Conservation (phyloP, 2,113 vertebrate species). For the Sander lucioperca region DNA sequence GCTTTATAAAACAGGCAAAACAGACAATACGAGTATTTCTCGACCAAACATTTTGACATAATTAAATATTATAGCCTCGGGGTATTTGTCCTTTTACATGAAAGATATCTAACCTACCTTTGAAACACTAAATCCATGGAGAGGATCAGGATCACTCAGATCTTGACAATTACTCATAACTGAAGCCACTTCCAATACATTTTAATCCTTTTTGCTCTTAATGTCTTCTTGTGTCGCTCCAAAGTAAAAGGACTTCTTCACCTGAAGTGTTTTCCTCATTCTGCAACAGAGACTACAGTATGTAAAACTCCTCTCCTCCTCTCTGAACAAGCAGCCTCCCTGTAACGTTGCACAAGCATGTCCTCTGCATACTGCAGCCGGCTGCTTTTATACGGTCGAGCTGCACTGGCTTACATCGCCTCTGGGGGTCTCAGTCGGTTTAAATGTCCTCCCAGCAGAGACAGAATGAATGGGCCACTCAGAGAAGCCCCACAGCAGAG, state of each 20-base stretch:
- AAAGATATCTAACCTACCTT: constrained; percentile 39
- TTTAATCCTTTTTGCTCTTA: constrained; percentile 25
- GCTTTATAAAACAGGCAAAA: too few species aligned
- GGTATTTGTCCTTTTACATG: background rate
- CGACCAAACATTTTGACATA: background rate
- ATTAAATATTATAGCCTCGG: background rate
- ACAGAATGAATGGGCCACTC: background rate
- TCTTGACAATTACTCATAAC: constrained; percentile 16
- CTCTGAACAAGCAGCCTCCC: constrained; percentile 31
- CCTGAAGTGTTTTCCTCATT: constrained; percentile 26
- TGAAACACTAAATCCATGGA: constrained; percentile 50
- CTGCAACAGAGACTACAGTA: background rate
- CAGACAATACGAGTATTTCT: background rate
- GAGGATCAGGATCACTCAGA: constrained; percentile 6
- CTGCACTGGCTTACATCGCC: constrained; percentile 54
- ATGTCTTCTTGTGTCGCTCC: background rate
- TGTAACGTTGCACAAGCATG: constrained; percentile 38
- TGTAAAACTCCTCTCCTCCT: background rate
- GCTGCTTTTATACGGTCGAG: constrained; percentile 62
- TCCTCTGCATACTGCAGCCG: constrained; percentile 4
- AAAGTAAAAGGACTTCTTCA: background rate
- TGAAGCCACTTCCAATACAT: background rate
- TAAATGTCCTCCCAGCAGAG: constrained; percentile 15
- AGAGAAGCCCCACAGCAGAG: background rate
- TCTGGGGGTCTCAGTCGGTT: constrained; percentile 64